A percentile compares a stretch with the other conserved stretches of the same genome.
Conservation (phyloP, 2,113 vertebrate genomes). For the Rhizomys pruinosus region DNA sequence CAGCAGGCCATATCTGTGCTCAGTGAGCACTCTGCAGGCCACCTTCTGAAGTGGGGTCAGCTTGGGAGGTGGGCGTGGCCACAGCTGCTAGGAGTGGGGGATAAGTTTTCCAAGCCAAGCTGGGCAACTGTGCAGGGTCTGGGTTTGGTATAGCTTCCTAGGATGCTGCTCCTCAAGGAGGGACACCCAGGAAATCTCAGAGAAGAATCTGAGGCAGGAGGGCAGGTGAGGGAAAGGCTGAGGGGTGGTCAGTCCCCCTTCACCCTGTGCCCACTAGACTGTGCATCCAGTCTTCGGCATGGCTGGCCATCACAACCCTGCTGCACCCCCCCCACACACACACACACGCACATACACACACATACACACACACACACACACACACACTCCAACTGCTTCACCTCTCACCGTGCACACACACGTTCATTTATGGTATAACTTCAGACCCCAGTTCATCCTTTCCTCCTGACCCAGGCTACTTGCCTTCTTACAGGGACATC, state of each 20-base stretch:
- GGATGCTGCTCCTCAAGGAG: too few species aligned
- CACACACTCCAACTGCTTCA: not conserved
- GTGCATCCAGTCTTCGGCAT: too few species aligned
- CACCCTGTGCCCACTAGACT: too few species aligned
- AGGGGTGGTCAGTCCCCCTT: rapidly evolving
- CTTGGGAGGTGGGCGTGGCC: rapidly evolving
- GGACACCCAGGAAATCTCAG: not conserved
- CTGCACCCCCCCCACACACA: too few species aligned
- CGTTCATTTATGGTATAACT: constrained; percentile 13
- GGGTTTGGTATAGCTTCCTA: not conserved
- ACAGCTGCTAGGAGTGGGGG: rapidly evolving
- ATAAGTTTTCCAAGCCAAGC: too few species aligned
- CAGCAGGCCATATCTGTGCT: constrained; percentile 51
- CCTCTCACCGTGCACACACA: not conserved
- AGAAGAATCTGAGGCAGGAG: not conserved
- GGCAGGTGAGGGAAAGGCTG: not conserved
- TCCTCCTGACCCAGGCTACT: not conserved
- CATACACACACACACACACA: too few species aligned
- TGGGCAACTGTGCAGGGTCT: not conserved
- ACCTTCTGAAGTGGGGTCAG: rapidly evolving
- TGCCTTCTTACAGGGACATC: not conserved
- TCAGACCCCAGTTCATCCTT: not conserved
- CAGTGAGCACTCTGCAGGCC: not conserved
- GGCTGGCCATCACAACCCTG: not conserved
- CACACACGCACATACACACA: too few species aligned